Conservation (phyloP, 2,797 vertebrate species). For the Molossus alvarezi region DNA sequence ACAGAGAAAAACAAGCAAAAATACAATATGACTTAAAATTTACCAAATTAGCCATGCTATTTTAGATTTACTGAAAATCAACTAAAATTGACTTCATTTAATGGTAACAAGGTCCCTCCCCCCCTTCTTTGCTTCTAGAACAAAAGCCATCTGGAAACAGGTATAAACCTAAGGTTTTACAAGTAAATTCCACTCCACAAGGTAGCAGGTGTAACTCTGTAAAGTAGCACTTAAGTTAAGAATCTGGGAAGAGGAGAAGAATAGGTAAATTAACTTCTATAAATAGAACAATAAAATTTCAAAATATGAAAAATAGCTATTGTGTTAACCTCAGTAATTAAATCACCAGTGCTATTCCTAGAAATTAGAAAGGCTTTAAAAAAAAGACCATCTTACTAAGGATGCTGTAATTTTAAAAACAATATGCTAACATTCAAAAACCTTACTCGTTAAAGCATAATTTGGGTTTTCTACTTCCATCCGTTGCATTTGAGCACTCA, state of each 20-base stretch:
- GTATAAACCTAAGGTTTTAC: not conserved
- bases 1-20: constrained; percentile 53
- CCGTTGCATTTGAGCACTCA: constrained; percentile 97
- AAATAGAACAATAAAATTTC: constrained; percentile 60
- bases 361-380: constrained; percentile 47
- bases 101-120: not conserved
- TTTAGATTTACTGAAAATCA: constrained; percentile 46
- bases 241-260: not conserved
- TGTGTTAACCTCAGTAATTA: constrained; percentile 38
- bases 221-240: not conserved
- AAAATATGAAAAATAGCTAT: constrained; percentile 37
- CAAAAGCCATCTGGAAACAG: constrained; percentile 45
- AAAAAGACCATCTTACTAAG: not conserved
- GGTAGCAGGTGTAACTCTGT: not conserved
- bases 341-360: constrained; percentile 32
- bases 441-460: constrained; percentile 98
- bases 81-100: constrained; percentile 57
- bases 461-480: constrained; percentile 99
- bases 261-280: not conserved
- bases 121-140: constrained; percentile 54
- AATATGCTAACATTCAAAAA: constrained; percentile 66
- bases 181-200: not conserved
- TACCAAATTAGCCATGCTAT: not conserved
- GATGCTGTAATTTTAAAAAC: not conserved
- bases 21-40: constrained; percentile 18